Evolutionary conservation across 35 echinoderm and acorn worm species (phyloP).

Genomic region (Chiridota heheva): DNA sequence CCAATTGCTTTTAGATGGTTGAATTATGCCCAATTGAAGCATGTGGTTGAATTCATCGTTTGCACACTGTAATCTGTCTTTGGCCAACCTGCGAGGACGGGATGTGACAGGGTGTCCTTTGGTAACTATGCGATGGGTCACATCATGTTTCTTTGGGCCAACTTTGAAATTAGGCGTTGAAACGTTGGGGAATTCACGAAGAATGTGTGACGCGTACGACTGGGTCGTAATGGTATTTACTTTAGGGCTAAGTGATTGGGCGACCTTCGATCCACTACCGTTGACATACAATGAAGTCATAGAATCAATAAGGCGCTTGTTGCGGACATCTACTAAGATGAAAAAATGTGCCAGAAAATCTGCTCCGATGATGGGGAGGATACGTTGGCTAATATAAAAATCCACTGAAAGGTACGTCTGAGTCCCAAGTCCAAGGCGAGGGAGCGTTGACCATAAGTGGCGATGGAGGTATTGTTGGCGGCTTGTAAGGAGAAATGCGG

Average conservation of each 20-base stretch:
- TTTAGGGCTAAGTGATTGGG: no score
- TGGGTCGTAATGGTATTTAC: background rate
- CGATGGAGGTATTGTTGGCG: background rate
- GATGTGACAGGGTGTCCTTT: slow-evolving; percentile 9
- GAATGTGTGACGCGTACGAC: background rate
- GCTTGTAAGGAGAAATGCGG: background rate
- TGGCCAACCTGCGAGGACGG: slow-evolving; percentile 16
- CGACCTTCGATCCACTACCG: background rate
- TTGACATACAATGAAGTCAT: slow-evolving; percentile 1
- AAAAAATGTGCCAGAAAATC: slow-evolving; percentile 47
- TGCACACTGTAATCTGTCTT: slow-evolving; percentile 3
- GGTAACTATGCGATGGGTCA: slow-evolving; percentile 33
- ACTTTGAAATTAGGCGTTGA: background rate
- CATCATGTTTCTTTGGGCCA: slow-evolving; percentile 28
- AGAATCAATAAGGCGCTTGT: slow-evolving; percentile 8
- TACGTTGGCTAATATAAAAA: slow-evolving; percentile 41
- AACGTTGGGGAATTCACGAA: background rate
- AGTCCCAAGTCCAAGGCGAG: slow-evolving; percentile 12
- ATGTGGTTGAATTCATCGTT: slow-evolving; percentile 27
- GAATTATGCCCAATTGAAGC: background rate
- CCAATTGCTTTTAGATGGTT: slow-evolving; percentile 39
- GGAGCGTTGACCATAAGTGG: slow-evolving; percentile 14
- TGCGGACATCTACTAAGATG: slow-evolving; percentile 26
- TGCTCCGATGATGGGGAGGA: slow-evolving; percentile 27
- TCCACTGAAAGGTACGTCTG: background rate